These are phyloP conservation scores for Cyrtonyx montezumae DNA, from an alignment of 2,113 vertebrate genomes.

Conservation along the genomic window DNA sequence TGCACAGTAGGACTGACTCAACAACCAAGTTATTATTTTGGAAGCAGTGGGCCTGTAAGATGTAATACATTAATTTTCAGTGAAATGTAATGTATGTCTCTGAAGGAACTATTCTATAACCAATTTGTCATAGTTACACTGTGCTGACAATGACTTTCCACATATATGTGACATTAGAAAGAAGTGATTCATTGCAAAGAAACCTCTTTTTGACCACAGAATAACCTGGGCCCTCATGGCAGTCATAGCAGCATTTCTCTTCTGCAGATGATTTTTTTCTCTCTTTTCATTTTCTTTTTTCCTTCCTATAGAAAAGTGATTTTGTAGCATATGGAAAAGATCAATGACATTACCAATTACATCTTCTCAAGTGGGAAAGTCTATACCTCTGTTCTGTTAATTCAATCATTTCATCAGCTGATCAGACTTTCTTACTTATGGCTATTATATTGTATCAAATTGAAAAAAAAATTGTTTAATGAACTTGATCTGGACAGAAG, in stretches of 20 bases:
- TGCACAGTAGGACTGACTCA: background rate
- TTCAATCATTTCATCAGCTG: background rate
- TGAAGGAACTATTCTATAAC: background rate
- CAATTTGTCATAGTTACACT: background rate
- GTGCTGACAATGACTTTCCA: background rate
- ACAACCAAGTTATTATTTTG: background rate
- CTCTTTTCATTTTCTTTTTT: background rate
- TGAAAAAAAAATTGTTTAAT: slow-evolving; percentile 31
- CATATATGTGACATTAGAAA: background rate
- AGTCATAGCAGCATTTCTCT: background rate
- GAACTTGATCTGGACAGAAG: slow-evolving; percentile 17
- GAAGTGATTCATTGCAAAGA: background rate
- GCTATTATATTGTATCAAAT: background rate
- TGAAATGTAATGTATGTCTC: background rate
- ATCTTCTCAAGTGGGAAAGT: background rate
- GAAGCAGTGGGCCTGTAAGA: background rate
- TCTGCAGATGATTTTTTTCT: background rate
- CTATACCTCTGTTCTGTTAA: background rate
- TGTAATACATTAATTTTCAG: background rate
- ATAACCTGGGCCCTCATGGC: background rate
- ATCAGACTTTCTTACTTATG: background rate
- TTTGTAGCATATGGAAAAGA: background rate
- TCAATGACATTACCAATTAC: background rate
- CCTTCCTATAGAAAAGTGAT: background rate
- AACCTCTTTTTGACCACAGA: background rate